Conservation (phyloP, 2,113 vertebrate genomes). For the Sylvilagus bachmani region DNA sequence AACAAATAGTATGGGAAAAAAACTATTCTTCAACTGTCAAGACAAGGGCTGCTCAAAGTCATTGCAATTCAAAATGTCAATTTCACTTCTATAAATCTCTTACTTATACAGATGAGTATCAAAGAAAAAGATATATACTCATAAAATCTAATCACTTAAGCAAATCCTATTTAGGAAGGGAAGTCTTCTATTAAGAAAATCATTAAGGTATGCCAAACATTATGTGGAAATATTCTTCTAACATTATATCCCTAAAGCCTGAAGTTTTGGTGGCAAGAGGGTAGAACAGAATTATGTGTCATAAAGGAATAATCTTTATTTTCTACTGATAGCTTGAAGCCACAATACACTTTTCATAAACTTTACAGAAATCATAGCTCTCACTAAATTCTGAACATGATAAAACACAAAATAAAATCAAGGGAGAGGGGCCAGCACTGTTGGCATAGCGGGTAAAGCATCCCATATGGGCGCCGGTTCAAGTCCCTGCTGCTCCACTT, state of each 20-base stretch:
- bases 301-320: constrained; percentile 28
- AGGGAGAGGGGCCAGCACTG: neutral
- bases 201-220: neutral
- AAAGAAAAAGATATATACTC: constrained; percentile 42
- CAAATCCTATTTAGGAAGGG: constrained; percentile 12
- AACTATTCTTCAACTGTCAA: no score
- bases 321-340: constrained; percentile 40
- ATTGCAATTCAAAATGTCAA: no score
- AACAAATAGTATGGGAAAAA: no score
- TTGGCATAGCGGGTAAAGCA: no score
- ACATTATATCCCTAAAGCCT: neutral
- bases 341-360: neutral
- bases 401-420: constrained; percentile 54
- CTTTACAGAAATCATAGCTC: constrained; percentile 28
- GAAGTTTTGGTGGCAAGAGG: neutral
- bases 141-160: constrained; percentile 42
- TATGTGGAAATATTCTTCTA: neutral
- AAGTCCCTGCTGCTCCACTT: no score
- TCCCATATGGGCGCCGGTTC: no score
- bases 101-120: neutral
- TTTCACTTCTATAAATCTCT: no score
- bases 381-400: constrained; percentile 49
- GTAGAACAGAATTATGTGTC: constrained; percentile 21
- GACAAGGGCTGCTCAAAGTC: no score
- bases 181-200: constrained; percentile 24